Conservation (phyloP, 2,113 vertebrate genomes). For the Pseudolaguvia tuberculata region DNA sequence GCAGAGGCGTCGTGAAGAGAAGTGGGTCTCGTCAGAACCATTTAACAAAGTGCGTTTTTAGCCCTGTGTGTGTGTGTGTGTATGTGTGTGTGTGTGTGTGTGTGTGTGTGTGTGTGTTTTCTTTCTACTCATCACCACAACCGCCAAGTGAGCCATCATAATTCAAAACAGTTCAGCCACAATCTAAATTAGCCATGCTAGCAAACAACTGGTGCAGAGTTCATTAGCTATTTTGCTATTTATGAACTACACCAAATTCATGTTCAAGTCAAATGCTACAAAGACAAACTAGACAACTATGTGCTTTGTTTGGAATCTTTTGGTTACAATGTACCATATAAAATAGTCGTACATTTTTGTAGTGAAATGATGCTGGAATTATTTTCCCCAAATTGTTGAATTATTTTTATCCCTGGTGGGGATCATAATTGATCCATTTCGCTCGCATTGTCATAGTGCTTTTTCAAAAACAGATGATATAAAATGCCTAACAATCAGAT, state of each 20-base stretch:
- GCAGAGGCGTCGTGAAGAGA: constrained; percentile 60
- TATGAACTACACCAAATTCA: neutral
- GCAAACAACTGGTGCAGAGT: constrained; percentile 1
- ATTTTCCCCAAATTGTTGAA: neutral
- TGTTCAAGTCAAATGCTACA: no score
- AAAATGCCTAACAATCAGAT: no score
- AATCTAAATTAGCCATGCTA: constrained; percentile 10
- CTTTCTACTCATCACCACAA: constrained; percentile 58
- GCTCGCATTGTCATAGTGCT: no score
- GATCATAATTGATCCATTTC: no score
- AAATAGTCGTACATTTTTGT: neutral
- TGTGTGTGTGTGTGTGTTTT: constrained; percentile 21
- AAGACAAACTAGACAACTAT: no score
- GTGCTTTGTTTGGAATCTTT: no score
- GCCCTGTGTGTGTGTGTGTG: constrained; percentile 55
- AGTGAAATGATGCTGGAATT: neutral
- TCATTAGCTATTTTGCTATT: neutral
- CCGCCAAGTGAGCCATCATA: constrained; percentile 66
- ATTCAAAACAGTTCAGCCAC: constrained; percentile 67
- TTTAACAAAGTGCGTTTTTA: constrained; percentile 46
- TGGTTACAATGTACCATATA: neutral
- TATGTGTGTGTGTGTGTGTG: constrained; percentile 7
- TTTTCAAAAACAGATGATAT: no score
- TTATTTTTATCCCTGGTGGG: no score
- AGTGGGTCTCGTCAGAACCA: constrained; percentile 22